Evolutionary conservation across 2,888 invertebrate species (phyloP), one percentile per base, ranked within the genome.

Genomic region (Lochmaea crataegi): DNA sequence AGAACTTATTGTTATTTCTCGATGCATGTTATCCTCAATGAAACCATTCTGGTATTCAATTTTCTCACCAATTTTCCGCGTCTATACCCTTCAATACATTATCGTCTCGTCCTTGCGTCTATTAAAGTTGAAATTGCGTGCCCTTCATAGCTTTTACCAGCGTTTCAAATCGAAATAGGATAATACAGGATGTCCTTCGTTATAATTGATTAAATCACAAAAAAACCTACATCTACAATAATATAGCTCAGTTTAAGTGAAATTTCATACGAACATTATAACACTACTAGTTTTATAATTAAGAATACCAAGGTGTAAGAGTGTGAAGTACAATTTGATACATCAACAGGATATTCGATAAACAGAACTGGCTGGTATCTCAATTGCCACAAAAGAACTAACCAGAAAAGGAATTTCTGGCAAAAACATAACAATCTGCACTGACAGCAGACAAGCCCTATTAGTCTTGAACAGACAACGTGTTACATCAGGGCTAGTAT

Each of bases 41-140:
- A 70, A 70, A 70, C 57, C 70, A 65, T 64, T 38, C 56, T 45
- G 9, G 64, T 70, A 57, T 70, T 70, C 70, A 70, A 69, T 69
- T 69, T 69, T 69, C 64, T 14, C 64, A 64, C 41, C 69, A 69
- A 70, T 70, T 70, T 70, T 70, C 70, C 64, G 56, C 70, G 64
- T 70, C 51, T 70, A 26, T 70, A 65, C 70, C 64, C 70, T 64
- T 57, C 70, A 70, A 65, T 65, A 65, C 45, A 70, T 70, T 70
- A 70, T 64, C 64, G 64, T 70, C 64, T 57, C 56, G 41, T 65
- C 70, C 57, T 57, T 70, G 64, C 70, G 14, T 70, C 64, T 70
- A 70, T 70, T 70, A 65, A 64, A 56, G 57, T 65, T 45, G 64
- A 57, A 70, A 70, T 70, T 65, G 70, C 70, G 70, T 70, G 45